These are phyloP conservation scores for Cairina moschata DNA, from an alignment of 2,113 vertebrate genomes.

Conservation along the genomic window DNA sequence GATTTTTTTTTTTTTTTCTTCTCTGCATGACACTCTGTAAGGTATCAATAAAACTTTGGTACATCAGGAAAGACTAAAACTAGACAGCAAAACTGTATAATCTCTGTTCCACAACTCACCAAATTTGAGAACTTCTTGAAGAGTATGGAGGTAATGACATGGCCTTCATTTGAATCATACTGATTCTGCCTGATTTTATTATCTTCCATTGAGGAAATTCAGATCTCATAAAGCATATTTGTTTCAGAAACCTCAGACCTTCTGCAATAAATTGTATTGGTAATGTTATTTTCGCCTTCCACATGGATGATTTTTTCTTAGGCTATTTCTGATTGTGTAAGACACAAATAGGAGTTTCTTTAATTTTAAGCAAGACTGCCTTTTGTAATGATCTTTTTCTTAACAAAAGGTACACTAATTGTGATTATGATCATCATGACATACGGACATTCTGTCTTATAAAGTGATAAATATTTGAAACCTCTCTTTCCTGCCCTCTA, in stretches of 20 bases:
- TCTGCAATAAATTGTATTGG: neutral
- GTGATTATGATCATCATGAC: neutral
- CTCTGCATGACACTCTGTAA: neutral
- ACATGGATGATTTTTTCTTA: neutral
- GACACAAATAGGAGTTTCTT: neutral
- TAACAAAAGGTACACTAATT: neutral
- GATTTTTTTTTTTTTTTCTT: neutral
- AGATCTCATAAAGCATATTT: neutral
- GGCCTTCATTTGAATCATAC: neutral
- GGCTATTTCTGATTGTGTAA: neutral
- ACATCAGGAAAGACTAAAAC: neutral
- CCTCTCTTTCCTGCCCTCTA: neutral
- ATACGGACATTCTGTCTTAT: neutral
- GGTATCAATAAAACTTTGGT: neutral
- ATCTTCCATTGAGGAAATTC: neutral
- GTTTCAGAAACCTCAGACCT: neutral
- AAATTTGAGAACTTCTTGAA: neutral
- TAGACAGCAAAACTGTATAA: neutral
- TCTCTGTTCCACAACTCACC: neutral
- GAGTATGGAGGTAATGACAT: neutral
- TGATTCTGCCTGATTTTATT: neutral
- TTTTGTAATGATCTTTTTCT: neutral
- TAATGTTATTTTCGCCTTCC: constrained; percentile 11
- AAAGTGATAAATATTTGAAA: neutral
- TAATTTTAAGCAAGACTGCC: constrained; percentile 10